Evolutionary conservation across 2,113 vertebrate genomes (phyloP), one percentile per base, ranked within the genome.

Genomic region (Epinephelus cyanopodus): DNA sequence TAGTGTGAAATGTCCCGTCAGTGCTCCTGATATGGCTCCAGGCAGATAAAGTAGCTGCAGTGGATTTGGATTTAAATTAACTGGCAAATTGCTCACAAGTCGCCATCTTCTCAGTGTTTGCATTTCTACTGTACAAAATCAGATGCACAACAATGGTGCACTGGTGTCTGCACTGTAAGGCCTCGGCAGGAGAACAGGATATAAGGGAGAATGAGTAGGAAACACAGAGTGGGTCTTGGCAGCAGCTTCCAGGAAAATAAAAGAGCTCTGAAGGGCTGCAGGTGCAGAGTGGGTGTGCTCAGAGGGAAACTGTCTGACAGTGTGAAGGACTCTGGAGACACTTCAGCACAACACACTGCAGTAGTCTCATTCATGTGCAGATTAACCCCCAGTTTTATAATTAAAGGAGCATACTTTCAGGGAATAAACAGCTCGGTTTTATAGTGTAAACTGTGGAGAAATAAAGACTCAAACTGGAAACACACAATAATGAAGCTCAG

Each of bases 211-310:
- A 57, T 4, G n/a, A 74, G 67, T 19, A 33, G 78, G 67, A 88
- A 84, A 77, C 58, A 15, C 29, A n/a, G 50, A 77, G 25, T 66
- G 65, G 84, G 75, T 72, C 6, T 79, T 90, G 82, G 83, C 77
- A 69, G 50, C 47, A 6, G 58, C 57, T 70, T 68, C 60, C 62
- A 42, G 74, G 76, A 50, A 61, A 71, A 25, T 29, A 62, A 81
- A 57, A 54, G 48, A 19, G 21, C 11, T 52, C 14, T 10, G 33
- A 79, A 50, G 45, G 27, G 60, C 69, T 57, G 63, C 81, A 92
- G 84, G 81, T 82, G 85, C 72, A 62, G 87, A 47, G n/a, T 57
- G 78, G 77, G 33, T 42, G 66, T n/a, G 42, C 19, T 27, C 12
- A 58, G 14, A 23, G 33, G 18, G 27, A 78, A 84, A 66, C 53